Percentiles rank a stretch among this genome's conserved stretches.
Conservation (phyloP, 2,797 vertebrate genomes). For the Myotis planiceps region DNA sequence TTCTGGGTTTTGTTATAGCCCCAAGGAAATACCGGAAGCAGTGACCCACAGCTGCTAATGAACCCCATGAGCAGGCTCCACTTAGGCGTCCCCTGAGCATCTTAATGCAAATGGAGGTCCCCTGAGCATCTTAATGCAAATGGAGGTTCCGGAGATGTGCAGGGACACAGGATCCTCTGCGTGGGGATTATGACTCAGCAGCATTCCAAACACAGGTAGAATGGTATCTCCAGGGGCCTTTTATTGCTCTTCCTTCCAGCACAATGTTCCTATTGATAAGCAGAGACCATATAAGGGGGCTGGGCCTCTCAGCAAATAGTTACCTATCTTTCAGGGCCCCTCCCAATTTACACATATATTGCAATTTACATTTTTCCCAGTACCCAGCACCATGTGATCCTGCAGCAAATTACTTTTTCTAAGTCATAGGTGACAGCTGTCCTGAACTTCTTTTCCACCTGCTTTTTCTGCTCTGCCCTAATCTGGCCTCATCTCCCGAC, state of each 20-base stretch:
- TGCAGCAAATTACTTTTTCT: background rate
- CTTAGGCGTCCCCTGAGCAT: background rate
- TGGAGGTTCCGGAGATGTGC: rapidly evolving
- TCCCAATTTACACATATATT: rapidly evolving
- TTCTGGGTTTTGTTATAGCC: background rate
- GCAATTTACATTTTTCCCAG: background rate
- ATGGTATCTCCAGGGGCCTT: background rate
- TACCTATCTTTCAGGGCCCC: background rate
- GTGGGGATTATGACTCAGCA: constrained; percentile 8
- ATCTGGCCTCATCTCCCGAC: background rate
- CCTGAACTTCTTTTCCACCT: background rate
- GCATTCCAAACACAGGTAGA: background rate
- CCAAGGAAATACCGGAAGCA: no score
- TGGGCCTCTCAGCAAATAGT: background rate
- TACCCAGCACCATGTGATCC: background rate
- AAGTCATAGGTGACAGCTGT: background rate
- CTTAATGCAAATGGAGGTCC: background rate
- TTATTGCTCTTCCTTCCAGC: background rate
- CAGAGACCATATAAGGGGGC: background rate
- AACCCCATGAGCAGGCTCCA: background rate
- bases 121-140: background rate
- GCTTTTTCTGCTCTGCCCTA: background rate
- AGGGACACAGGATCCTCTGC: background rate
- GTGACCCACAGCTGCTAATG: background rate
- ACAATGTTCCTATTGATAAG: background rate